A percentile compares a stretch with the other conserved stretches of the same genome.
These are phyloP conservation scores for Papilio xuthus DNA, from an alignment of 1,140 invertebrate genomes.

Conservation along the genomic window DNA sequence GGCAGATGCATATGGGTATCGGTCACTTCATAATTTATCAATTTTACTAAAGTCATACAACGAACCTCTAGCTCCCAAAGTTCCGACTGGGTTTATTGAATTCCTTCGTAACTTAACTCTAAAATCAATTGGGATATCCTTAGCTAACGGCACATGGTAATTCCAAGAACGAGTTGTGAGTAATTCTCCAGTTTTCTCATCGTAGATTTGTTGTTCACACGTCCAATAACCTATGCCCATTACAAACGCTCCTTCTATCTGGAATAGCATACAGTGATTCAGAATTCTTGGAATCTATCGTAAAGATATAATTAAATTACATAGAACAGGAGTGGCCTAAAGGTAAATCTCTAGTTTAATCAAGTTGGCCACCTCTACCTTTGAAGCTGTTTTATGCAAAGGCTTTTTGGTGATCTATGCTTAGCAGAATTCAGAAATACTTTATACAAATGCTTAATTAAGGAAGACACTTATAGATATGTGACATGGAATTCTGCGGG, in stretches of 20 bases:
- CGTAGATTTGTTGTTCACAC: slow-evolving; percentile 86
- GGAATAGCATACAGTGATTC: not conserved
- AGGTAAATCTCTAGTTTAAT: too few relatives aligned
- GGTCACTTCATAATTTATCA: too few relatives aligned
- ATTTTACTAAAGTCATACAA: not conserved
- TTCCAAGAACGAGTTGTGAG: slow-evolving; percentile 90
- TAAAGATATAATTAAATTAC: not conserved
- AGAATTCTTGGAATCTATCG: not conserved
- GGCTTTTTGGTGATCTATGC: too few relatives aligned
- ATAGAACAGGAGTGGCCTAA: not conserved
- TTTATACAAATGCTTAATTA: too few relatives aligned
- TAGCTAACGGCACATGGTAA: slow-evolving; percentile 89
- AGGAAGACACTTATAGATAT: too few relatives aligned
- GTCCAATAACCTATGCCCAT: slow-evolving; percentile 93
- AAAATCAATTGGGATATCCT: slow-evolving; percentile 92
- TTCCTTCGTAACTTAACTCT: slow-evolving; percentile 87
- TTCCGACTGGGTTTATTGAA: slow-evolving; percentile 85
- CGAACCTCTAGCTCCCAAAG: slow-evolving; percentile 89
- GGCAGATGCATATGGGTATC: too few relatives aligned
- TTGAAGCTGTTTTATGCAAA: too few relatives aligned
- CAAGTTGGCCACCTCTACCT: too few relatives aligned
- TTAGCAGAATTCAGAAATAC: too few relatives aligned
- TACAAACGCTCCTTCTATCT: slow-evolving; percentile 90
- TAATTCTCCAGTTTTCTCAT: slow-evolving; percentile 84
- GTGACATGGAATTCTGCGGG: too few relatives aligned